Base-by-base conservation (phyloP, 2,113 vertebrate genomes). In the Willisornis vidua region DNA sequence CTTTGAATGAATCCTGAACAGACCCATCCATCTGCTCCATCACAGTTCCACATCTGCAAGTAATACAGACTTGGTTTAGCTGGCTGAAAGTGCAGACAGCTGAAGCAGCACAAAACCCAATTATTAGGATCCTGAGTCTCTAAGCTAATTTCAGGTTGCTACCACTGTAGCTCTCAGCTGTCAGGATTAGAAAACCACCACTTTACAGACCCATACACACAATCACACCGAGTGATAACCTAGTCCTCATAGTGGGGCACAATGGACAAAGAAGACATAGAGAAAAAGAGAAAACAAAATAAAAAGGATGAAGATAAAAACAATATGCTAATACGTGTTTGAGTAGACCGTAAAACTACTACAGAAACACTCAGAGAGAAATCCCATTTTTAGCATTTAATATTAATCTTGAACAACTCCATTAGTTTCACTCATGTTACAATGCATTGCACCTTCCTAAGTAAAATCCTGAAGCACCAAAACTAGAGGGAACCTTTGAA, bases 1-100 rank as follows among this genome's bases (percentile, higher is more conserved):
- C 57, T 78, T 72, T 37, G 74, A 91, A 89, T 92, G 48, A 75
- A 92, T 91, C 65, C 83, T 84, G 83, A 93, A 57, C 19, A 75
- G 61, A 94, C 76, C 75, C 65, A 90, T 65, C 83, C 84, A 46
- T 87, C 75, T 86, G 76, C 82, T 84, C 75, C 63, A 45, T 24
- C 68, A 84, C 79, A 71, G 92, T 91, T 55, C n/a, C 15, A 67
- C 90, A 96, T 94, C 96, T 95, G 88, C 83, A 95, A 89, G 80
- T 55, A 93, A 88, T 63, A 83, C 18, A 86, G 73, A 43, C 86
- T 92, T 66, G n/a, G 65, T 87, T 83, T 94, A 89, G 70, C 66
- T 87, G 88, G 61, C 84, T 92, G 68, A 55, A 95, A 96, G 87
- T 7, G 14, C 83, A 72, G 41, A 86, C 87, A 95, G 94, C 90